These are phyloP conservation scores for Drosophila histrio DNA, from an alignment of 2,888 invertebrate genomes.

Conservation along the genomic window DNA sequence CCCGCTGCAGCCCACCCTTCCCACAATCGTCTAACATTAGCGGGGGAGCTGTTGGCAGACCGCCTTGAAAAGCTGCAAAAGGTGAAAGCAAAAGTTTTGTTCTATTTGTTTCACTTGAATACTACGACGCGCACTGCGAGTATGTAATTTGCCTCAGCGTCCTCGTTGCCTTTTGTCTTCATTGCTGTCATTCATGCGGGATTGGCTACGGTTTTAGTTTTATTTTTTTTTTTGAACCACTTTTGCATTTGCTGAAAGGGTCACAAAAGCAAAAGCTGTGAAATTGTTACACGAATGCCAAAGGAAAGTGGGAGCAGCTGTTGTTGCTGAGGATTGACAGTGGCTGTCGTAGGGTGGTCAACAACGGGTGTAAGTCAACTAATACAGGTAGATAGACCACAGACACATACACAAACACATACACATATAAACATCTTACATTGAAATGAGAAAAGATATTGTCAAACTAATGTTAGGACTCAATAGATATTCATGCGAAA, in stretches of 20 bases:
- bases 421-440: neutral
- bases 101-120: slow-evolving; percentile 74
- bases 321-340: slow-evolving; percentile 26
- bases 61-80: slow-evolving; percentile 54
- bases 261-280: slow-evolving; percentile 57
- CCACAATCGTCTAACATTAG: neutral
- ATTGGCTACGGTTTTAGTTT: slow-evolving; percentile 30
- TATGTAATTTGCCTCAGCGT: slow-evolving; percentile 47
- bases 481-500: too few species aligned
- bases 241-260: slow-evolving; percentile 31
- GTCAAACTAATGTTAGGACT: too few species aligned
- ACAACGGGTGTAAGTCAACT: neutral
- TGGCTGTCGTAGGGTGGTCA: neutral
- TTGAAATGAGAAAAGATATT: neutral
- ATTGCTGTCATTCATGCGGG: slow-evolving; percentile 39
- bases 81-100: slow-evolving; percentile 79
- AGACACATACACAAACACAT: neutral
- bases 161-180: slow-evolving; percentile 34
- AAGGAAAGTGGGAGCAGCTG: slow-evolving; percentile 55
- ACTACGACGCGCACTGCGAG: slow-evolving; percentile 9
- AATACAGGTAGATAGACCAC: neutral
- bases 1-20: too few species aligned
- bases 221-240: slow-evolving; percentile 19
- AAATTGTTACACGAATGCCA: slow-evolving; percentile 41
- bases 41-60: slow-evolving; percentile 6